Evolutionary conservation across 2,888 invertebrate genomes (phyloP).

Genomic region (Schizotus pectinicornis): DNA sequence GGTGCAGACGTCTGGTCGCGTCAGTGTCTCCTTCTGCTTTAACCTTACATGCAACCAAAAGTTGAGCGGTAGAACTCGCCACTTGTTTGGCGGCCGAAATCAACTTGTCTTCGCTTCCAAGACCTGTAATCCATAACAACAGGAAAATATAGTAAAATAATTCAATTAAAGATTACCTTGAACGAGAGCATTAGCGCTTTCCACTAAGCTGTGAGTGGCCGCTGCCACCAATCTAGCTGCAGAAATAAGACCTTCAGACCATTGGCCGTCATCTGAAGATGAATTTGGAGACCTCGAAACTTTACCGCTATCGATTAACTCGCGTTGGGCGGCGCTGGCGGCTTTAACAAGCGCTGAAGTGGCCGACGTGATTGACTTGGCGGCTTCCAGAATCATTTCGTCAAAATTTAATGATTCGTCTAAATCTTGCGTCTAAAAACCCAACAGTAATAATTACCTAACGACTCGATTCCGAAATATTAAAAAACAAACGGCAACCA

Average conservation of each 20-base stretch:
- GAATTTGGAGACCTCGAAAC: slow-evolving; percentile 81
- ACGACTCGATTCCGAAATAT: background rate
- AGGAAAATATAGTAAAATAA: too few species aligned
- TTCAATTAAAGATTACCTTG: slow-evolving; percentile 72
- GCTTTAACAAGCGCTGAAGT: slow-evolving; percentile 96
- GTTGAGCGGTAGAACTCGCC: slow-evolving; percentile 95
- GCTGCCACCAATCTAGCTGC: slow-evolving; percentile 96
- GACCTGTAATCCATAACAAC: slow-evolving; percentile 46
- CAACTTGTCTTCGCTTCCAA: slow-evolving; percentile 92
- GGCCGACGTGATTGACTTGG: slow-evolving; percentile 96
- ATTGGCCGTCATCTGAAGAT: slow-evolving; percentile 94
- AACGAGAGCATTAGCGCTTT: slow-evolving; percentile 96
- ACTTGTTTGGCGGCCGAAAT: slow-evolving; percentile 97
- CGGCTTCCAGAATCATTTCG: slow-evolving; percentile 98
- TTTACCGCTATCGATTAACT: slow-evolving; percentile 91
- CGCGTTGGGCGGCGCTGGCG: slow-evolving; percentile 95
- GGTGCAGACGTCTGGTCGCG: slow-evolving; percentile 87
- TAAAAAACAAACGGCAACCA: slow-evolving; percentile 2
- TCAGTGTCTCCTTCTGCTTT: slow-evolving; percentile 97
- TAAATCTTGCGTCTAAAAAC: slow-evolving; percentile 70
- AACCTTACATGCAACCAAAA: slow-evolving; percentile 98
- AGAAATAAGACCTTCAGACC: slow-evolving; percentile 96
- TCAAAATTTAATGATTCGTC: slow-evolving; percentile 97
- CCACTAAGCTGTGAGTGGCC: slow-evolving; percentile 96
- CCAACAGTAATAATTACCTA: slow-evolving; percentile 2